Percentiles rank a stretch among this genome's conserved stretches.
phyloP scores from a whole-genome alignment of 2,888 invertebrate genomes.

The Zaprionus obscuricornis region DNA sequence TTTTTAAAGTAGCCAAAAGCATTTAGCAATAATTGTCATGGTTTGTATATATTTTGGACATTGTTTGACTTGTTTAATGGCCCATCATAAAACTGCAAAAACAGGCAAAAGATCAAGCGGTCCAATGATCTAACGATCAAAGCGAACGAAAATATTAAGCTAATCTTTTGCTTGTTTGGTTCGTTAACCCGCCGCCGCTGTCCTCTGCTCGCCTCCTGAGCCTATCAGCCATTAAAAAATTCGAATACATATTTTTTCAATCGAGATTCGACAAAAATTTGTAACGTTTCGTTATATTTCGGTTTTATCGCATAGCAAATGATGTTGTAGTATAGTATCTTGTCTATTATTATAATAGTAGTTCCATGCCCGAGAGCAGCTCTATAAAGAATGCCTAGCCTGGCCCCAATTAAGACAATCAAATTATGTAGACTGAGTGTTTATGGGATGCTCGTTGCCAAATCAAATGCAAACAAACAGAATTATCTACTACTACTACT shows the following conservation, averaged over 20 bases:
- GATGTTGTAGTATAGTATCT: conserved; percentile 6
- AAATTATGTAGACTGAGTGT: conserved; percentile 68
- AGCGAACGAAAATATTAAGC: conserved; percentile 34
- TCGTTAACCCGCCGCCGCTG: conserved; percentile 53
- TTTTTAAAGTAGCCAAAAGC: conserved; percentile 63
- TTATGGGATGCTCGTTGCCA: conserved; percentile 41
- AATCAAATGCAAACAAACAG: conserved; percentile 26
- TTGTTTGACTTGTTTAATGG: conserved; percentile 60
- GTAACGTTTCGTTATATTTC: conserved; percentile 50
- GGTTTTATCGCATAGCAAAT: conserved; percentile 41
- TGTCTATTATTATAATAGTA: conserved; percentile 4
- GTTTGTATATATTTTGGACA: conserved; percentile 41
- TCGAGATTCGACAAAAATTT: conserved; percentile 45
- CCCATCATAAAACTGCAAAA: conserved; percentile 49
- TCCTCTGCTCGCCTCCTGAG: too few relatives aligned
- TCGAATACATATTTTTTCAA: conserved; percentile 43
- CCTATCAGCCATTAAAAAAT: conserved; percentile 46
- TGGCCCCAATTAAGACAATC: conserved; percentile 42
- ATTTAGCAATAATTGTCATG: conserved; percentile 72
- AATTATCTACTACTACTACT: too few relatives aligned
- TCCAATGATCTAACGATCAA: conserved; percentile 4
- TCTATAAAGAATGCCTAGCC: conserved; percentile 36
- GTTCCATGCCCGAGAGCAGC: too few relatives aligned
- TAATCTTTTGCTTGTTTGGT: conserved; percentile 22
- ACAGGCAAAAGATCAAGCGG: neutral